A percentile compares a stretch with the other conserved stretches of the same genome.
Conservation (phyloP, 1,140 invertebrate species). For the silkworm (Bombyx mori) region DNA sequence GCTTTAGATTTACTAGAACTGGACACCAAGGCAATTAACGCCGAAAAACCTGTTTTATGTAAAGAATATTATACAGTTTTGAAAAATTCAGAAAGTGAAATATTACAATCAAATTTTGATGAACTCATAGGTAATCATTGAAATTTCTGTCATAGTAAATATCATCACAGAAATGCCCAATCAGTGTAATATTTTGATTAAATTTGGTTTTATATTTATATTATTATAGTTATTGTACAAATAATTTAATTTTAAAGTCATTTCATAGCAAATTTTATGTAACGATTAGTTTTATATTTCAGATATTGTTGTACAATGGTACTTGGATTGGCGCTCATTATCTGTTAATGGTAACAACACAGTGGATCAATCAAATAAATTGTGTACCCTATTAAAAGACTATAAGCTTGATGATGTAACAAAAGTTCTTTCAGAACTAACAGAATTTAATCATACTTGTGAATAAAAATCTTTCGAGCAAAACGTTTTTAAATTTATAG, state of each 20-base stretch:
- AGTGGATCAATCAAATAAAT: conserved; percentile 23
- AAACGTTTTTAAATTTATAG: background rate
- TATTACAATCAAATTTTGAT: conserved; percentile 21
- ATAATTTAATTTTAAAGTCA: too few relatives aligned
- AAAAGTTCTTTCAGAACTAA: conserved; percentile 18
- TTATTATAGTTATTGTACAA: too few relatives aligned
- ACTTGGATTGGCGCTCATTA: conserved; percentile 36
- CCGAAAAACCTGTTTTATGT: conserved; percentile 35
- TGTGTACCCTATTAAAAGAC: conserved; percentile 28
- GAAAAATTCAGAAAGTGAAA: conserved; percentile 16
- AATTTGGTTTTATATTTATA: too few relatives aligned
- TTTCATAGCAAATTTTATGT: too few relatives aligned
- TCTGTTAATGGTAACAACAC: conserved; percentile 23
- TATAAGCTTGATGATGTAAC: conserved; percentile 19
- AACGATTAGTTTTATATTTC: conserved; percentile 11
- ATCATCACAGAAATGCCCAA: background rate
- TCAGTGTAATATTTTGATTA: conserved; percentile 6
- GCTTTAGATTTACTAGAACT: conserved; percentile 46
- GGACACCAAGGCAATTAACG: conserved; percentile 27
- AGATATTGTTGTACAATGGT: conserved; percentile 48
- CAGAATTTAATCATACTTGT: background rate
- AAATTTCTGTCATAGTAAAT: background rate
- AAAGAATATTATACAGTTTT: conserved; percentile 37
- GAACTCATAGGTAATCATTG: conserved; percentile 25
- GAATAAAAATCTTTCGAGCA: background rate